Evolutionary conservation across 2,888 invertebrate species (phyloP), one percentile per base, ranked within the genome.

Genomic region (Alentia gelatinosa): DNA sequence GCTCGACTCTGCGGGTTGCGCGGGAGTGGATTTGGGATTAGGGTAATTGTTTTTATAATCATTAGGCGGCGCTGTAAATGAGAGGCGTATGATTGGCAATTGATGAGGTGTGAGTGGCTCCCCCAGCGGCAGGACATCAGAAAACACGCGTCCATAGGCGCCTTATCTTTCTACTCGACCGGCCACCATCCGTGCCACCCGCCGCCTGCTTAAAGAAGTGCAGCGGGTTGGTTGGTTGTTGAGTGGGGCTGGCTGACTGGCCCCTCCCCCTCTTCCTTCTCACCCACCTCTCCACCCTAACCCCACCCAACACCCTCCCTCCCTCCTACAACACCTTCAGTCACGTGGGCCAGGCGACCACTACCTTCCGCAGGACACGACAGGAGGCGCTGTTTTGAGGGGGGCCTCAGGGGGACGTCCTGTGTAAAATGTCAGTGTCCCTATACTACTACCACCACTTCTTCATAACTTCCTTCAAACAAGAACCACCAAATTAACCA

Each of bases 31-130:
- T 90, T 75, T 40, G 26, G 86, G 86, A 86, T 90, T 84, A 86
- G 90, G 37, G 90, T 90, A 90, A 90, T 90, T 90, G 90, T 86
- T 90, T 90, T 84, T 90, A 90, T 90, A 84, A 50, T 86, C 90
- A 90, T 90, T 50, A 90, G 74, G 50, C 68, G 30, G 7, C 30
- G 26, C 50, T 26, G 42, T 86, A 47, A 86, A 86, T 86, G 86
- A 86, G 86, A 12, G 86, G 42, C 63, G 74, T 47, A 63, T 86
- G 50, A 47, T 50, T 56, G 40, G 56, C 86, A 84, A 84, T 86
- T 47, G 90, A 90, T 86, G 56, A 90, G 84, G 42, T 84, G 86
- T 47, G 68, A 42, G 84, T 9, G 35, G 40, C 19, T n/a, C 42
- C 42, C 33, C 37, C 84, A 47, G 30, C 37, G 23, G 39, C 39